Evolutionary conservation across 2,888 invertebrate species (phyloP).

Genomic region (Terebella lapidaria): DNA sequence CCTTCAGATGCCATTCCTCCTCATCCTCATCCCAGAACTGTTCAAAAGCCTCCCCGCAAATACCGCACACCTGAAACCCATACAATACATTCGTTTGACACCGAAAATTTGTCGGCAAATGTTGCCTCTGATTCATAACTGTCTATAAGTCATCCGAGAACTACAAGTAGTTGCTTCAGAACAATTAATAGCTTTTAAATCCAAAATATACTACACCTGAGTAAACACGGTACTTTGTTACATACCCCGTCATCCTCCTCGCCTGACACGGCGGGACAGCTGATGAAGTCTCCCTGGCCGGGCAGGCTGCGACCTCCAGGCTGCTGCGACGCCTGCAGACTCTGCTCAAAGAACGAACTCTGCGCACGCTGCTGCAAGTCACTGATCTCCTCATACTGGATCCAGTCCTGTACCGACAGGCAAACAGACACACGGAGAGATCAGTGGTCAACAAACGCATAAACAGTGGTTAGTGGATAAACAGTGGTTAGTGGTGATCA

Average conservation of each 20-base stretch:
- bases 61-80: conserved; percentile 64
- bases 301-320: neutral
- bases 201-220: too few species aligned
- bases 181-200: too few species aligned
- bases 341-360: conserved; percentile 72
- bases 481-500: too few species aligned
- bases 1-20: conserved; percentile 92
- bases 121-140: too few species aligned
- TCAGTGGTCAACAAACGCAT: too few species aligned
- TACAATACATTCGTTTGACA: neutral
- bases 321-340: conserved; percentile 38
- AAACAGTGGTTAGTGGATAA: too few species aligned
- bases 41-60: conserved; percentile 89
- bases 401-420: conserved; percentile 22
- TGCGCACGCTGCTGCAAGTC: conserved; percentile 85
- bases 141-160: too few species aligned
- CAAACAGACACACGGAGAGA: too few species aligned
- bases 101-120: too few species aligned
- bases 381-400: conserved; percentile 65
- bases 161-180: too few species aligned
- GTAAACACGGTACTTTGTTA: too few species aligned
- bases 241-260: conserved; percentile 38
- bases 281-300: conserved; percentile 15
- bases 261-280: conserved; percentile 51
- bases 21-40: conserved; percentile 94